A percentile compares a stretch with the other conserved stretches of the same genome.
These are phyloP conservation scores for Corvus cornix DNA, from an alignment of 2,113 vertebrate genomes.

Conservation along the genomic window DNA sequence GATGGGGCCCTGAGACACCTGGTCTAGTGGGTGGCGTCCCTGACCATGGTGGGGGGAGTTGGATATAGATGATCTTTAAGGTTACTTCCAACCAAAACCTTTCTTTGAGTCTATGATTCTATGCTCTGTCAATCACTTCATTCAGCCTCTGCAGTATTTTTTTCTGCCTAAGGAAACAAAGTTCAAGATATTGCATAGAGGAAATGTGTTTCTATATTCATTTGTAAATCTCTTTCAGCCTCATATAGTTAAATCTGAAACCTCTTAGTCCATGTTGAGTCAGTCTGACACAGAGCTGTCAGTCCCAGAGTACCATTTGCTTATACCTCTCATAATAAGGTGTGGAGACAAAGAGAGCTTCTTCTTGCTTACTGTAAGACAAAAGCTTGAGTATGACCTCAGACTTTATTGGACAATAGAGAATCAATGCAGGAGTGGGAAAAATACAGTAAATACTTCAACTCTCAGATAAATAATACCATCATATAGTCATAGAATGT, in stretches of 20 bases:
- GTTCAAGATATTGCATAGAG: not conserved
- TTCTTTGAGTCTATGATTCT: not conserved
- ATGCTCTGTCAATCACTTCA: not conserved
- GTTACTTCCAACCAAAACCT: not conserved
- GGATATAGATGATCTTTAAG: not conserved
- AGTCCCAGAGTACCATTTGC: not conserved
- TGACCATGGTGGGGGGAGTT: not conserved
- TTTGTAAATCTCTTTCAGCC: not conserved
- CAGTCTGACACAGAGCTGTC: not conserved
- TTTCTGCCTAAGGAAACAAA: not conserved
- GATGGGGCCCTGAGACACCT: not conserved
- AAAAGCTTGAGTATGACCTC: not conserved
- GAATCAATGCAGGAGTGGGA: not conserved
- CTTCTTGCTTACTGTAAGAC: not conserved
- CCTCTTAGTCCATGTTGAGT: not conserved
- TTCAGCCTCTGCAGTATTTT: not conserved
- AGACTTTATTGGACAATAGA: not conserved
- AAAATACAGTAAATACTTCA: not conserved
- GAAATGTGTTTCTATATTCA: not conserved
- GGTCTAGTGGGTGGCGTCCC: no score
- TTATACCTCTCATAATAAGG: not conserved
- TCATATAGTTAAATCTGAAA: not conserved
- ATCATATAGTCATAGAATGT: not conserved
- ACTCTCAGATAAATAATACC: not conserved
- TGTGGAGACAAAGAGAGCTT: not conserved